Evolutionary conservation across 2,797 vertebrate species (phyloP).

Genomic region (Mus spretus): DNA sequence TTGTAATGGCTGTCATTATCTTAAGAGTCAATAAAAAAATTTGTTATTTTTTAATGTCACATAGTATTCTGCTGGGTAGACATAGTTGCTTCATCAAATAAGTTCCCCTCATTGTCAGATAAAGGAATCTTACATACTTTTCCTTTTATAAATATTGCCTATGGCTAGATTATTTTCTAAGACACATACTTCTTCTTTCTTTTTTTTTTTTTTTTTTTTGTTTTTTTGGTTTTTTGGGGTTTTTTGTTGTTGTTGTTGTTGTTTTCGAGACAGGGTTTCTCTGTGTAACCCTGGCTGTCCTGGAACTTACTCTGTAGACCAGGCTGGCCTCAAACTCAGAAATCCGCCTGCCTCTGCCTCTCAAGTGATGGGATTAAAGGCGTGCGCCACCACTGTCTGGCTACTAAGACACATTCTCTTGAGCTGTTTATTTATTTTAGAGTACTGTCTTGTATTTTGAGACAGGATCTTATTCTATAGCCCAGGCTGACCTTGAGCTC

Average conservation of each 20-base stretch:
- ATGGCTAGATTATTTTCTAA: not conserved
- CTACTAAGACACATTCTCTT: not conserved
- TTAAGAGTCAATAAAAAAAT: conserved; percentile 34
- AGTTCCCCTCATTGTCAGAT: not conserved
- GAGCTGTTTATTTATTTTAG: not conserved
- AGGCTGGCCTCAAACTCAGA: too few species aligned
- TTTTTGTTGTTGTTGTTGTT: too few species aligned
- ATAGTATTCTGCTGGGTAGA: not conserved
- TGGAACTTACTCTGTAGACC: too few species aligned
- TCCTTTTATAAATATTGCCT: not conserved
- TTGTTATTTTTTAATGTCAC: not conserved
- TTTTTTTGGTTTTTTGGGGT: too few species aligned
- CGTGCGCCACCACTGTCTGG: too few species aligned
- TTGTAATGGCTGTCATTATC: not conserved
- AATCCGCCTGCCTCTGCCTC: too few species aligned
- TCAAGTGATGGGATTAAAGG: too few species aligned
- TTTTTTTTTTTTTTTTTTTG: too few species aligned
- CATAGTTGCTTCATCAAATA: not conserved
- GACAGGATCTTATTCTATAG: not conserved
- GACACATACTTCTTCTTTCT: too few species aligned
- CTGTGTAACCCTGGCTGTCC: too few species aligned
- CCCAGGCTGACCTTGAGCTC: not conserved
- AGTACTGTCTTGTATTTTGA: not conserved
- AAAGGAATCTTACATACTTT: not conserved
- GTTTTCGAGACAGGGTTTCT: too few species aligned